Evolutionary conservation across 53 echinoderm and acorn worm genomes (phyloP), one percentile per base, ranked within the genome.

Genomic region (Apostichopus leukothele): DNA sequence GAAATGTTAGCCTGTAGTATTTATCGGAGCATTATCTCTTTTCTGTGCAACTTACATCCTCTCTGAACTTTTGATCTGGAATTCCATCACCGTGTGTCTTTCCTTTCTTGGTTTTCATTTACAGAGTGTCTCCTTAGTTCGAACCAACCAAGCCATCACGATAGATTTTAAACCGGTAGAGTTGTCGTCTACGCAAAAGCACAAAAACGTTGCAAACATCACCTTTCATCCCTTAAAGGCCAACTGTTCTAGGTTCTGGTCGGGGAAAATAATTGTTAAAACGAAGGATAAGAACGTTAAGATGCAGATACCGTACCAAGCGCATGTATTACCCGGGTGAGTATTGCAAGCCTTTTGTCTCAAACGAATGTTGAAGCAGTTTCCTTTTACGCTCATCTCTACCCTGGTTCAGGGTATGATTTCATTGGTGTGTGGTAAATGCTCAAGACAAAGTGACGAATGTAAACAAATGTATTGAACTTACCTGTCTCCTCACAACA

Each of bases 191-290:
- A 89, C 94, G 66, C 94, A 98, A 67, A 92, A 89, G 71, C 94
- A 98, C 89, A 89, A 90, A 75, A 92, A 92, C 84, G 94, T 98
- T 21, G 99, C 99, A 21, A 91, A 94, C 75, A 85, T 98, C 76
- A 96, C 99, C 79, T 98, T 98, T 90, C 93, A 98, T 53, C 99
- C 98, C 25, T 89, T 94, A 54, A 93, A 93, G 89, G 99, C 99
- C 67, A 96, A 94, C 74, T 92, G 86, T 22, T 94, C 99, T 3
- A 90, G 99, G 76, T 87, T 94, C 63, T 98, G 99, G 99, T 90
- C 96, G 9, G 99, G 99, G 53, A 98, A 98, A 90, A 96, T 98
- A 86, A 95, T 98, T 57, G 91, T 98, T 73, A 98, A 98, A 90
- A 93, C 99, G 51, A 98, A 98, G 91, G 99, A 98, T 83, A 98